phyloP scores from a whole-genome alignment of 2,113 vertebrate genomes.

The Scatophagus argus region DNA sequence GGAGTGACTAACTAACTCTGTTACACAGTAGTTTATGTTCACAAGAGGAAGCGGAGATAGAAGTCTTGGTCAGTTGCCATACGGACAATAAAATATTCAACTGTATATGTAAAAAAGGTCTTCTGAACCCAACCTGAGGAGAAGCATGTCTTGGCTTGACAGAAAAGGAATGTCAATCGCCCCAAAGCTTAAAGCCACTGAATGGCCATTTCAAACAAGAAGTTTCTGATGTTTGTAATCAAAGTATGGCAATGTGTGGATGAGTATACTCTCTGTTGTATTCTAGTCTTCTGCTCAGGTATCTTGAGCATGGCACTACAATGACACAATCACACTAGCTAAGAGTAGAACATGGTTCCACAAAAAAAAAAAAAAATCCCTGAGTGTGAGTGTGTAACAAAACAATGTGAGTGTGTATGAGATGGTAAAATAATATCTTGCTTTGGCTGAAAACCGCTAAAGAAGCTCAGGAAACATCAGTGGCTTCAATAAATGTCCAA shows the following conservation, averaged over 20 bases:
- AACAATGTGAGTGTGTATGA: neutral
- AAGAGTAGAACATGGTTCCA: neutral
- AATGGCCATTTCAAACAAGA: neutral
- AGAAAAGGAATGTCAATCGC: constrained; percentile 41
- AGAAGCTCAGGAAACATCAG: neutral
- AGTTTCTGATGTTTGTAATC: constrained; percentile 7
- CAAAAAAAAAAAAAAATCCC: too few relatives aligned
- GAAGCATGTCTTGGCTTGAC: constrained; percentile 52
- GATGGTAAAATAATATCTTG: neutral
- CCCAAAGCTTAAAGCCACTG: neutral
- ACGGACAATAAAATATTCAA: neutral
- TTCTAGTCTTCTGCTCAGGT: neutral
- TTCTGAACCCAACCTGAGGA: constrained; percentile 17
- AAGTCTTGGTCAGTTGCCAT: neutral
- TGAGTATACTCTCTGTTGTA: neutral
- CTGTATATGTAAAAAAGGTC: neutral
- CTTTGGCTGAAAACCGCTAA: neutral
- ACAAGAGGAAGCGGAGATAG: neutral
- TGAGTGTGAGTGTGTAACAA: neutral
- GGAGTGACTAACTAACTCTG: too few relatives aligned
- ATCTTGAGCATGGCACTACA: neutral
- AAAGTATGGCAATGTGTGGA: constrained; percentile 5
- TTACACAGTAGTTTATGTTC: neutral
- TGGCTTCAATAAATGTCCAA: neutral
- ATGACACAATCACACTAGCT: neutral